A percentile compares a stretch with the other conserved stretches of the same genome.
These are phyloP conservation scores for Drosophila subquinaria DNA, from an alignment of 2,888 invertebrate genomes.

Conservation along the genomic window DNA sequence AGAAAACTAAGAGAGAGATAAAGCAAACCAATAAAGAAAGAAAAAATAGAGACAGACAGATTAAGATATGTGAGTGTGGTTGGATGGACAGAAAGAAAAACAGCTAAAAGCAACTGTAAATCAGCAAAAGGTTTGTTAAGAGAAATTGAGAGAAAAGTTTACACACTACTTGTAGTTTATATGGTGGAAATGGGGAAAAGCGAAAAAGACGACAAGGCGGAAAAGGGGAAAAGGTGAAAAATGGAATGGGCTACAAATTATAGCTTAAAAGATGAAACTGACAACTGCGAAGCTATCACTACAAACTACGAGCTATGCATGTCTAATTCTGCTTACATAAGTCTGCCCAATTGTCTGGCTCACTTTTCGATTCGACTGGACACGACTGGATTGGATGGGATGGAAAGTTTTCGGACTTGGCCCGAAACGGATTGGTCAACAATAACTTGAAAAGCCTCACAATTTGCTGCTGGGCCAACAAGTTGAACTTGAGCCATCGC, in stretches of 20 bases:
- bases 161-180: constrained; percentile 27
- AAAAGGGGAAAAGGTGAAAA: not conserved
- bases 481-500: constrained; percentile 70
- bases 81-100: constrained; percentile 9
- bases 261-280: constrained; percentile 37
- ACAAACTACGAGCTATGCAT: constrained; percentile 47
- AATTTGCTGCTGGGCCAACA: constrained; percentile 71
- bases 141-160: constrained; percentile 46
- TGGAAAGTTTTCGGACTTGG: constrained; percentile 17
- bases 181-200: not conserved
- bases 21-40: not conserved
- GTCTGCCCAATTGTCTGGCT: constrained; percentile 24
- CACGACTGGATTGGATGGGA: not conserved
- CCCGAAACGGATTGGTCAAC: constrained; percentile 65
- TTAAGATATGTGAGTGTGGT: not conserved
- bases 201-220: not conserved
- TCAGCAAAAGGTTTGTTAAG: constrained; percentile 37
- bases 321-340: constrained; percentile 53
- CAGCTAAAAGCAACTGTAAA: constrained; percentile 37
- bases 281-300: constrained; percentile 47
- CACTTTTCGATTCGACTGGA: no score
- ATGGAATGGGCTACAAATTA: constrained; percentile 23
- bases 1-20: constrained; percentile 1
- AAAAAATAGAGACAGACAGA: not conserved
- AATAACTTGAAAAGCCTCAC: constrained; percentile 73